phyloP scores from a whole-genome alignment of 2,888 invertebrate genomes.

The Meliscaeva auricollis region DNA sequence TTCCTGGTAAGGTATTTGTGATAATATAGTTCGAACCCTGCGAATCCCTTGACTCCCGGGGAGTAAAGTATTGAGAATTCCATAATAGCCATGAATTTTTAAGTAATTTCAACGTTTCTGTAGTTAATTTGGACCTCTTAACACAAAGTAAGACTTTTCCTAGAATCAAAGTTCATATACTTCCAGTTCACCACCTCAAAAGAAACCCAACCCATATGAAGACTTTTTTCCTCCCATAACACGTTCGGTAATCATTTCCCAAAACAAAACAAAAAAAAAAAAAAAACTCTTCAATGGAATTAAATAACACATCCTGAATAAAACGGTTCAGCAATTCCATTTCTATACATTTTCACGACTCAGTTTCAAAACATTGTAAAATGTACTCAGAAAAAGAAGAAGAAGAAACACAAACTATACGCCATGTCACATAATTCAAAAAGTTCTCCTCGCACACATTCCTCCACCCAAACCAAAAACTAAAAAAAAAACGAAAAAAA shows the following conservation, averaged over 20 bases:
- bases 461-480: constrained; percentile 21
- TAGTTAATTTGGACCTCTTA: too few species aligned
- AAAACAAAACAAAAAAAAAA: neutral
- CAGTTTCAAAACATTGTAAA: neutral
- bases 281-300: constrained; percentile 12
- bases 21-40: too few species aligned
- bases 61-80: too few species aligned
- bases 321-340: constrained; percentile 20
- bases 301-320: constrained; percentile 16
- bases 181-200: too few species aligned
- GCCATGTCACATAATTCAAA: constrained; percentile 36
- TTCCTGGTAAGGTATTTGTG: too few species aligned
- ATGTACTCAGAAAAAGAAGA: neutral
- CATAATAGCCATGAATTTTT: too few species aligned
- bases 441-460: constrained; percentile 10
- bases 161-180: too few species aligned
- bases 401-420: neutral
- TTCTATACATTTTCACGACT: constrained; percentile 27
- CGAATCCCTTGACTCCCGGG: too few species aligned
- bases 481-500: constrained; percentile 2
- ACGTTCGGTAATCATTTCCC: neutral
- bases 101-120: too few species aligned
- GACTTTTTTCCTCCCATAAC: neutral
- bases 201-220: neutral
- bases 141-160: too few species aligned